Conservation (phyloP, 2,113 vertebrate genomes). For the Lepus timidus region DNA sequence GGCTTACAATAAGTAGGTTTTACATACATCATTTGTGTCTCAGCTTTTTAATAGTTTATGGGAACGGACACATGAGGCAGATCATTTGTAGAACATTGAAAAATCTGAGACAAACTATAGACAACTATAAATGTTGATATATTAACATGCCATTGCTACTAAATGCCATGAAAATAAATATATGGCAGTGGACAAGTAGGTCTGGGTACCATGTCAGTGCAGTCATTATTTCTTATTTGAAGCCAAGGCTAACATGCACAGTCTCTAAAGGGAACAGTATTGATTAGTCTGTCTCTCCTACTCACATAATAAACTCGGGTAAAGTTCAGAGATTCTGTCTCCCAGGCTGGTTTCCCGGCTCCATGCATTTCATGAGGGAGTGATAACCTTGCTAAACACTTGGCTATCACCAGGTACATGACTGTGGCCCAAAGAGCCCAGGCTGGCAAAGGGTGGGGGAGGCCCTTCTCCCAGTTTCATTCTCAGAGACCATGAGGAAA, state of each 20-base stretch:
- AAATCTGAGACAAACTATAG: slow-evolving; percentile 10
- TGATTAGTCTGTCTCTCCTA: slow-evolving; percentile 61
- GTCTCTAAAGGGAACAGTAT: slow-evolving; percentile 55
- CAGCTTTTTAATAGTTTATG: slow-evolving; percentile 57
- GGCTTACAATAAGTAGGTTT: slow-evolving; percentile 60
- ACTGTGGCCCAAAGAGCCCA: not conserved
- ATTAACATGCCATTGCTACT: slow-evolving; percentile 50
- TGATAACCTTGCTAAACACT: slow-evolving; percentile 62
- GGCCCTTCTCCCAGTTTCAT: not conserved
- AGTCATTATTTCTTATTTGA: slow-evolving; percentile 67
- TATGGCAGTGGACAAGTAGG: slow-evolving; percentile 19
- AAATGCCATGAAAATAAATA: slow-evolving; percentile 63
- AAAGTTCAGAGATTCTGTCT: slow-evolving; percentile 72
- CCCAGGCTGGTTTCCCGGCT: not conserved
- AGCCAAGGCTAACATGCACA: not conserved
- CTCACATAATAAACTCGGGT: slow-evolving; percentile 70
- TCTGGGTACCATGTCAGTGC: slow-evolving; percentile 34
- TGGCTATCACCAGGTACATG: not conserved
- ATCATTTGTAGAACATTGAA: slow-evolving; percentile 10
- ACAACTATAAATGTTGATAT: slow-evolving; percentile 43
- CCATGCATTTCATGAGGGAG: slow-evolving; percentile 49
- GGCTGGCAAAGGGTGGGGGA: not conserved
- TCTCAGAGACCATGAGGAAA: not conserved
- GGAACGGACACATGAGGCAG: slow-evolving; percentile 39
- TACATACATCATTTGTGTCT: slow-evolving; percentile 57